phyloP scores from a whole-genome alignment of 1,140 invertebrate genomes.

The Solen grandis region DNA sequence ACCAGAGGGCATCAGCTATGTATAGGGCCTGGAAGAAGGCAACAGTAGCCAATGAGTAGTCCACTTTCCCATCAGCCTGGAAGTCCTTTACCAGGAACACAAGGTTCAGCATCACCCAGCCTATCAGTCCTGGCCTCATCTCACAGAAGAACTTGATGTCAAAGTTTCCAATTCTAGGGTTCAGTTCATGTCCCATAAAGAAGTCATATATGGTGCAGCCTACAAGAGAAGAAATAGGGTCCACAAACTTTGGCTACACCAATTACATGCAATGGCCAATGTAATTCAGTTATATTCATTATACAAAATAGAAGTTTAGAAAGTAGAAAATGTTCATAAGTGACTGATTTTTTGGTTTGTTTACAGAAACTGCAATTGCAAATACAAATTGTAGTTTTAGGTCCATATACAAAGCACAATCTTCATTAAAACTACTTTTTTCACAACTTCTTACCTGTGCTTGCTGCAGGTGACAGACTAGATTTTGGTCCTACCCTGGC shows the following conservation, averaged over 20 bases:
- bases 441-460: constrained; percentile 81
- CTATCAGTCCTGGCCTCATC: constrained; percentile 81
- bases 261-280: too few relatives aligned
- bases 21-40: constrained; percentile 84
- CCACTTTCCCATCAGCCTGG: constrained; percentile 68
- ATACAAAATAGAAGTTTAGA: too few relatives aligned
- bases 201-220: constrained; percentile 88
- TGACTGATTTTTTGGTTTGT: too few relatives aligned
- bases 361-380: too few relatives aligned
- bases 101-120: constrained; percentile 82
- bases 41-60: constrained; percentile 81
- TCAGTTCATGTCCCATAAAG: constrained; percentile 89
- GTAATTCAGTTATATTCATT: too few relatives aligned
- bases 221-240: constrained; percentile 60
- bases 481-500: constrained; percentile 83
- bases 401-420: too few relatives aligned
- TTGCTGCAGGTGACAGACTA: constrained; percentile 86
- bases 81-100: constrained; percentile 81
- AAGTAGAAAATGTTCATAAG: too few relatives aligned
- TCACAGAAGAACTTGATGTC: constrained; percentile 88
- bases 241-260: too few relatives aligned
- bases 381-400: too few relatives aligned
- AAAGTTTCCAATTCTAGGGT: constrained; percentile 86
- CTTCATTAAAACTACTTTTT: too few relatives aligned
- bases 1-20: constrained; percentile 84